A percentile compares a stretch with the other conserved stretches of the same genome.
Evolutionary conservation across 2,888 invertebrate genomes (phyloP).

Genomic region (Idaea dimidiata): DNA sequence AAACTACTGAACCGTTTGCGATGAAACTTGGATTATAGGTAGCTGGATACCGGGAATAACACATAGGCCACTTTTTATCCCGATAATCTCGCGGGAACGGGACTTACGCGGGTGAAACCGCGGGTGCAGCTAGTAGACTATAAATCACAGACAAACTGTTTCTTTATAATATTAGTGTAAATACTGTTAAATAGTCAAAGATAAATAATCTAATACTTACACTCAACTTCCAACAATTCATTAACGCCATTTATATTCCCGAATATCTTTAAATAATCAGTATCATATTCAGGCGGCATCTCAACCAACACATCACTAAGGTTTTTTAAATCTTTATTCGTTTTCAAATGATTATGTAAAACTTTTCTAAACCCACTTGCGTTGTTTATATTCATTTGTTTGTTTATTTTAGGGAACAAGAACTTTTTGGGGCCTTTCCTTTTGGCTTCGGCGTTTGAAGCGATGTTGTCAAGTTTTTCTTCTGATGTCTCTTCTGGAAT

Average conservation of each 20-base stretch:
- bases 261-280: constrained; percentile 56
- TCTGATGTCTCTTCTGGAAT: constrained; percentile 7
- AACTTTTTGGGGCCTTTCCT: constrained; percentile 43
- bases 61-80: no score
- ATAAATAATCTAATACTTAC: constrained; percentile 44
- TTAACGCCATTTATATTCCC: constrained; percentile 64
- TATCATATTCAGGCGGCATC: constrained; percentile 23
- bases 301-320: constrained; percentile 12
- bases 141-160: no score
- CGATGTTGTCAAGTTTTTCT: constrained; percentile 20
- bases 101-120: no score
- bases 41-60: no score
- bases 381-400: constrained; percentile 31
- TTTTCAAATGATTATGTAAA: constrained; percentile 39
- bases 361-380: constrained; percentile 35
- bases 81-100: no score
- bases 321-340: constrained; percentile 15
- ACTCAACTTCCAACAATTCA: constrained; percentile 58
- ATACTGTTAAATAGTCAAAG: constrained; percentile 6
- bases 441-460: constrained; percentile 29
- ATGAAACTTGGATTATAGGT: no score
- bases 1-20: no score
- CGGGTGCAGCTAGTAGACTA: no score
- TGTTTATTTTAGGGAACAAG: constrained; percentile 46
- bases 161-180: no score